Evolutionary conservation across 1,140 invertebrate genomes (phyloP).

Genomic region (Halesus radiatus): DNA sequence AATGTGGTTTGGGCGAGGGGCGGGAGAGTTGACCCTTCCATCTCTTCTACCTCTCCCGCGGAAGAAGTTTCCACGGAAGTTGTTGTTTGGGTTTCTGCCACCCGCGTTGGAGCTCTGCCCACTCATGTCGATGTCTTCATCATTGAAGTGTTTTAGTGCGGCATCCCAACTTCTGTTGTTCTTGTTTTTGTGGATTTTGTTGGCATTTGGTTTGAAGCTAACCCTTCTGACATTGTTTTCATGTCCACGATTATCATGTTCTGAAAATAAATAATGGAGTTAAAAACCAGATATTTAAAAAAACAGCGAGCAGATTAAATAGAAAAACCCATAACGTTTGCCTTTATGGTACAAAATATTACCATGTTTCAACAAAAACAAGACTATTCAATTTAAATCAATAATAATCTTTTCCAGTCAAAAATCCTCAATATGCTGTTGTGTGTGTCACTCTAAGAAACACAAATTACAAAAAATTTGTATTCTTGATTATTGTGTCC

Average conservation of each 20-base stretch:
- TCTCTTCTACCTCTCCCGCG: constrained; percentile 60
- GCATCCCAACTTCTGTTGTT: constrained; percentile 62
- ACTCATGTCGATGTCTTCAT: constrained; percentile 75
- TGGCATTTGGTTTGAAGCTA: constrained; percentile 70
- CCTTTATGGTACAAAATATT: no score
- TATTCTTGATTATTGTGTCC: no score
- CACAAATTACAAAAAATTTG: no score
- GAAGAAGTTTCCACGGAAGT: constrained; percentile 59
- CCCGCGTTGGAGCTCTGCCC: constrained; percentile 59
- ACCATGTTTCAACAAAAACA: no score
- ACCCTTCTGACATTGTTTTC: constrained; percentile 63
- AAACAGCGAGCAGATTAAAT: no score
- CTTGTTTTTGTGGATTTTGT: constrained; percentile 66
- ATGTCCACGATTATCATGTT: constrained; percentile 41
- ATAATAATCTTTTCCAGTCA: no score
- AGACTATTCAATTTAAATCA: no score
- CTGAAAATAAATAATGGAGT: constrained; percentile 9
- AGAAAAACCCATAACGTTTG: no score
- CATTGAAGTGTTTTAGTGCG: constrained; percentile 65
- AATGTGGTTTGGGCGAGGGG: constrained; percentile 59
- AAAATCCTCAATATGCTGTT: no score
- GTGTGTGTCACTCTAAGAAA: no score
- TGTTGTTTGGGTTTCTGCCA: constrained; percentile 52
- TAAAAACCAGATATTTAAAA: no score
- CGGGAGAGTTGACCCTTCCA: constrained; percentile 66